phyloP scores from a whole-genome alignment of 2,113 vertebrate species.

The Budorcas taxicolor region DNA sequence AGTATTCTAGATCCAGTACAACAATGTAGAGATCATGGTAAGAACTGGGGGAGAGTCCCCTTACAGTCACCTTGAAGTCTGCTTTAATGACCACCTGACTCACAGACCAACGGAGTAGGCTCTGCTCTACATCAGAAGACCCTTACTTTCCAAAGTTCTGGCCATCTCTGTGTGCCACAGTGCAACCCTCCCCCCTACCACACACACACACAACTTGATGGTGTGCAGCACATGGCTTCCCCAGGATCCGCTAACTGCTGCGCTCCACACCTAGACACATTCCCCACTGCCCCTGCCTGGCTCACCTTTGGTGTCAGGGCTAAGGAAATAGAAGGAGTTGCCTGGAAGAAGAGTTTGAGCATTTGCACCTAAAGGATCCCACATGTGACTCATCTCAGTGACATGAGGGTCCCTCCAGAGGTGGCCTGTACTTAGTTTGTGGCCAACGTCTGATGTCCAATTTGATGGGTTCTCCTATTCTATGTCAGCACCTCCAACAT shows the following conservation, averaged over 20 bases:
- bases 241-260: neutral
- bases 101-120: neutral
- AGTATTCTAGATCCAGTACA: neutral
- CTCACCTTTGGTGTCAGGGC: neutral
- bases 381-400: neutral
- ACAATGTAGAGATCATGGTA: neutral
- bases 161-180: neutral
- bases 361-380: neutral
- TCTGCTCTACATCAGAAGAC: neutral
- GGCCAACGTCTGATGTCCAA: neutral
- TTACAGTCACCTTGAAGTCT: neutral
- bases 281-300: neutral
- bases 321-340: neutral
- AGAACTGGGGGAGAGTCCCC: neutral
- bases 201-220: neutral
- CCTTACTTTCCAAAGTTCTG: neutral
- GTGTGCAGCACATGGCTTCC: neutral
- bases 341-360: neutral
- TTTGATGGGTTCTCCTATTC: neutral
- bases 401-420: neutral
- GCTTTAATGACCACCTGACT: neutral
- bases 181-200: accelerated
- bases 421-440: neutral
- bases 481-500: neutral
- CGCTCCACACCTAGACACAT: neutral